Base-by-base conservation (phyloP, 2,888 invertebrate genomes). In the Drosophila anomalata region DNA sequence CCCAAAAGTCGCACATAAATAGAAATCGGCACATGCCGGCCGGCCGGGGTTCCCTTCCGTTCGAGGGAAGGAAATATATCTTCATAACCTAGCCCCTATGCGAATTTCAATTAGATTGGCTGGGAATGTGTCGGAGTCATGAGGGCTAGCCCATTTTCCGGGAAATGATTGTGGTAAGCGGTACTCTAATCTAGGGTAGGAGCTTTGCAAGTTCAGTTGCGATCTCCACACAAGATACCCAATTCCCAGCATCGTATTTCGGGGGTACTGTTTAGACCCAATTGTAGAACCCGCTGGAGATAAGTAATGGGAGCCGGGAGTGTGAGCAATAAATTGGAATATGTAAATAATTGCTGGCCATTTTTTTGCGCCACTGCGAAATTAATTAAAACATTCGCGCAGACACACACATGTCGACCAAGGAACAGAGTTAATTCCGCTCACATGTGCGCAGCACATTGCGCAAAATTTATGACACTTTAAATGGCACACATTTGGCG, bases 401-500 rank as follows among this genome's bases (percentile, higher is more conserved):
- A 41, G 24, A 46, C 62, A 42, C 44, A 53, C 46, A 59, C 20
- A 52, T 67, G 75, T 24, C 77, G 61, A 65, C 79, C 75, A 54
- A 79, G 57, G 67, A 53, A 77, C 60, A 59, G 52, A 55, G 51
- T 61, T 52, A 66, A 73, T 51, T 69, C 63, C 50, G 48, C 69
- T 63, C 62, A 55, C 54, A 59, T 60, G 47, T 51, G 56, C 36
- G 47, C 12, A 48, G 52, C 56, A 63, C 59, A 62, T 76, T 71
- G 63, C 62, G 44, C 41, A 72, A 78, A 82, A 85, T 87, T 85
- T 87, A 85, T 85, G 80, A 85, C 83, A 87, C 80, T 85, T 87
- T 85, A 87, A 85, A 87, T 85, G 83, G 76, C 76, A 75, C 75
- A 85, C 85, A 85, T 87, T 87, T 79, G 87, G 78, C 52, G 74